Evolutionary conservation across 2,797 vertebrate genomes (phyloP), one percentile per base, ranked within the genome.

Genomic region (Enteromius mattozi): DNA sequence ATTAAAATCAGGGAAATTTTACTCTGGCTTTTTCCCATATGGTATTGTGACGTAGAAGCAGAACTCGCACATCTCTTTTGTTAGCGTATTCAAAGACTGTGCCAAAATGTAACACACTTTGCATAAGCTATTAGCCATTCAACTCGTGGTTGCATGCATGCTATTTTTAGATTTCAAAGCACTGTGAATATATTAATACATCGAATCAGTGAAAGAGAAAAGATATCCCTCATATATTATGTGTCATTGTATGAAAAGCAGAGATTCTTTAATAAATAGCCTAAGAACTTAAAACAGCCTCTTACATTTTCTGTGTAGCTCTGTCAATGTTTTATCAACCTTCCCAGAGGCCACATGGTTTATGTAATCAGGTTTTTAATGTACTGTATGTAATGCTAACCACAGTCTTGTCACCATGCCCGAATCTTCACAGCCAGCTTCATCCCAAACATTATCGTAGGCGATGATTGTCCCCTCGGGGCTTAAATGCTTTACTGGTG

Each of bases 381-480:
- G 33, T 54, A 71, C 66, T 71, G 21, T 66, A 47, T 65, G 40
- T 33, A 63, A 40, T 51, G 51, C 84, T 76, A 82, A 59, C 27
- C 65, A 19, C 45, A 33, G 5, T 40, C 47, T 82, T 72, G 51
- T 79, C 69, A 37, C 56, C 24, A 6, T 69, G 63, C 65, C 40
- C 4, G 21, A 74, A 63, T 24, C 65, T 61, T 47, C 71, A 56
- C 47, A 27, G 74, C 82, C 68, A 89, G 30, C 82, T 82, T 42
- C 74, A 84, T 61, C 56, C 59, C 69, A 87, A 88, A 88, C 87
- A 84, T 88, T 87, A 88, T 90, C 56, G 47, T 74, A 83, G 65
- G 24, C 72, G 80, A 87, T 85, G 82, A 85, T 59, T 68, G 63
- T 66, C 81, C 72, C 81, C 76, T 78, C 59, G 14, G 33, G 83